A percentile compares a stretch with the other conserved stretches of the same genome.
Evolutionary conservation across 2,888 invertebrate genomes (phyloP).

Genomic region (Pyralis farinalis): DNA sequence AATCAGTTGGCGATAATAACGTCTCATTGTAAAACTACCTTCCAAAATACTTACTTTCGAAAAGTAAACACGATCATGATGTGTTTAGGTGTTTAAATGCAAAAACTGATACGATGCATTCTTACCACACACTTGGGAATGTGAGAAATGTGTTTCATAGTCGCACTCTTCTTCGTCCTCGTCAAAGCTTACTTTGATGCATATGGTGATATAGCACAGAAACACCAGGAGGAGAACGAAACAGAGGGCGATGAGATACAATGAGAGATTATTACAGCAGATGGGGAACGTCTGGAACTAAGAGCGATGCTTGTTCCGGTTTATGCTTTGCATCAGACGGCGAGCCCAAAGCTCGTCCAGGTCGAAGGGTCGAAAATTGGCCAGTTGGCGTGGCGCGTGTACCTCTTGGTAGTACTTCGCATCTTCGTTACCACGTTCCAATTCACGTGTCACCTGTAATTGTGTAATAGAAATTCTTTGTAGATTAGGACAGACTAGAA

Average conservation of each 20-base stretch:
- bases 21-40: slow-evolving; percentile 21
- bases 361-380: slow-evolving; percentile 89
- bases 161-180: neutral
- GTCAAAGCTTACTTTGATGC: neutral
- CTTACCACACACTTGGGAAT: neutral
- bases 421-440: slow-evolving; percentile 77
- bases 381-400: slow-evolving; percentile 75
- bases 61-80: neutral
- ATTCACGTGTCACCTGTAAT: slow-evolving; percentile 77
- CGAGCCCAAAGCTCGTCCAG: slow-evolving; percentile 89
- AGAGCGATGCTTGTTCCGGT: slow-evolving; percentile 75
- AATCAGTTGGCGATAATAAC: slow-evolving; percentile 20
- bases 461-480: no score
- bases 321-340: slow-evolving; percentile 84
- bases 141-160: neutral
- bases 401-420: slow-evolving; percentile 85
- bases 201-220: neutral
- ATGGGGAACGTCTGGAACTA: slow-evolving; percentile 36
- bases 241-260: slow-evolving; percentile 12
- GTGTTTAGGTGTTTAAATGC: no score
- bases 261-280: slow-evolving; percentile 29
- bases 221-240: neutral
- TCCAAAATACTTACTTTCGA: slow-evolving; percentile 1
- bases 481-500: no score
- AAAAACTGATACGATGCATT: neutral